phyloP scores from a whole-genome alignment of 1,140 invertebrate genomes.

The Scylla paramamosain region DNA sequence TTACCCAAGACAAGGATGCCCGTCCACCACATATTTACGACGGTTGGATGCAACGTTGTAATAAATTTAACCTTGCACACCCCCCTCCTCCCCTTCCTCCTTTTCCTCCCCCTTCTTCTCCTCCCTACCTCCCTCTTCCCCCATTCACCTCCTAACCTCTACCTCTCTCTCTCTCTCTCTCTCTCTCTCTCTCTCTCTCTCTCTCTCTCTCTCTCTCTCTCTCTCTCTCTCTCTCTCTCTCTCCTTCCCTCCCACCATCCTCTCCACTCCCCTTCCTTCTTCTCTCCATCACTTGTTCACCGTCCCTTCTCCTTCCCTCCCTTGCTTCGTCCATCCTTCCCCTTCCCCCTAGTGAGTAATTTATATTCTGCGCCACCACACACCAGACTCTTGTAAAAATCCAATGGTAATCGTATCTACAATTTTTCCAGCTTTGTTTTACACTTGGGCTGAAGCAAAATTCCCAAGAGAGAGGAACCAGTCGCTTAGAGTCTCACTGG shows the following conservation, averaged over 20 bases:
- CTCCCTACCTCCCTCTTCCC: neutral
- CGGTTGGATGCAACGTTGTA: constrained; percentile 38
- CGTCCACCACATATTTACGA: constrained; percentile 60
- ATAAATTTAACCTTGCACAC: constrained; percentile 48
- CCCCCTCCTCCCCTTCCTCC: neutral
- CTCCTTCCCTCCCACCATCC: neutral
- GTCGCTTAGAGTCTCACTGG: constrained; percentile 48
- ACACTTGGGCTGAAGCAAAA: constrained; percentile 57
- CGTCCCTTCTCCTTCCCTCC: neutral
- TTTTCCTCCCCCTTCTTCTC: neutral
- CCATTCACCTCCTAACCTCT: too few relatives aligned
- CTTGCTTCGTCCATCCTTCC: neutral
- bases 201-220: too few relatives aligned
- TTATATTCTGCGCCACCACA: constrained; percentile 55
- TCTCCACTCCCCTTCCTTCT: neutral
- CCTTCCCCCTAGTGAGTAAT: constrained; percentile 29
- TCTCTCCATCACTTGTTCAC: neutral
- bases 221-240: too few relatives aligned
- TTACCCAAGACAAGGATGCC: constrained; percentile 45
- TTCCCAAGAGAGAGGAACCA: constrained; percentile 38
- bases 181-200: neutral
- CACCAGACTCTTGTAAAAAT: constrained; percentile 65
- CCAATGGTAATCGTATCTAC: constrained; percentile 63
- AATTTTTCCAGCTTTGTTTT: constrained; percentile 71
- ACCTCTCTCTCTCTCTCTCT: too few relatives aligned